Percentiles rank a stretch among this genome's conserved stretches.
Conservation (phyloP, 2,797 vertebrate species). For the Anableps anableps region DNA sequence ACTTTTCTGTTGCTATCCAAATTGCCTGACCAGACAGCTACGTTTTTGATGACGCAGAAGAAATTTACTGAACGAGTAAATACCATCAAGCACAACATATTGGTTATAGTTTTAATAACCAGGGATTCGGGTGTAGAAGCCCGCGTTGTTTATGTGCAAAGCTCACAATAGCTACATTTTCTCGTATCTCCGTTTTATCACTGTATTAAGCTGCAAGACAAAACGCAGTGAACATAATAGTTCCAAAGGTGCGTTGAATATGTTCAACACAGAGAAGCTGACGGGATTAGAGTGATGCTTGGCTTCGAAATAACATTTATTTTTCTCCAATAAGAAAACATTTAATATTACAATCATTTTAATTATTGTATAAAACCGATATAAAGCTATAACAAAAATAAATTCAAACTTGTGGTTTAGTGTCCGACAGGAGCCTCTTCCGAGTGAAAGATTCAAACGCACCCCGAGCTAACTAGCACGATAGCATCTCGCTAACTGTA, state of each 20-base stretch:
- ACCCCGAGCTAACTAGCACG: conserved; percentile 53
- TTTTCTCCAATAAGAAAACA: neutral
- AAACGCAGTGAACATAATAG: conserved; percentile 71
- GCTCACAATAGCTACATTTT: conserved; percentile 35
- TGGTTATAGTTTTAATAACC: neutral
- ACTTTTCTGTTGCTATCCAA: conserved; percentile 46
- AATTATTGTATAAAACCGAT: too few relatives aligned
- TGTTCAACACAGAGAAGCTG: neutral
- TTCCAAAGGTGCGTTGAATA: conserved; percentile 52
- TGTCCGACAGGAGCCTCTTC: neutral
- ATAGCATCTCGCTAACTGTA: conserved; percentile 66
- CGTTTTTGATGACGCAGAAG: conserved; percentile 72
- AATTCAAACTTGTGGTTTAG: neutral
- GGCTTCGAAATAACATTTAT: neutral
- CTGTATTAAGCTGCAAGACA: conserved; percentile 57
- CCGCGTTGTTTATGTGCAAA: conserved; percentile 18
- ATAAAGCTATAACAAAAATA: neutral
- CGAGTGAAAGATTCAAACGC: conserved; percentile 32
- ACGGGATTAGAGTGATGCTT: neutral
- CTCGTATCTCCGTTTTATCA: conserved; percentile 77
- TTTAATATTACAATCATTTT: neutral
- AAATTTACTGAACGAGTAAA: conserved; percentile 42
- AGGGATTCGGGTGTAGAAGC: neutral
- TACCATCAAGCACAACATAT: conserved; percentile 5
- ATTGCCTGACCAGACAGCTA: conserved; percentile 50